Evolutionary conservation across 2,113 vertebrate genomes (phyloP), one percentile per base, ranked within the genome.

Genomic region (Brachionichthys hirsutus): DNA sequence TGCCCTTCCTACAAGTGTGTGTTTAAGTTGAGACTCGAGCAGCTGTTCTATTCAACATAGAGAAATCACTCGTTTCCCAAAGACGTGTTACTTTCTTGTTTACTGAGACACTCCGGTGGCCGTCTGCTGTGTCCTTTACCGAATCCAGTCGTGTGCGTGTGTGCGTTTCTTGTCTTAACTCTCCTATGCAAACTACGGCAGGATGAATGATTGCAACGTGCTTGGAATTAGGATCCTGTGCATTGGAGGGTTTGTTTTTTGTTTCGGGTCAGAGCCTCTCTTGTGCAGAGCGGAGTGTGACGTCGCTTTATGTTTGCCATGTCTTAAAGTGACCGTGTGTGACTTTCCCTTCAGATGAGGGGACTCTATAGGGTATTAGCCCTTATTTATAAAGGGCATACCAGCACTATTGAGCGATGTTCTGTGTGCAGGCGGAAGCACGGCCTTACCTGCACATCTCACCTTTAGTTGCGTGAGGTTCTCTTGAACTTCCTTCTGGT

Each of bases 371-470:
- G 52, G 58, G 3, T 36, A 56, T 62, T n/a, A 36, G 16, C 67
- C 56, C 44, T 67, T 58, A 46, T 72, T 70, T 19, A 15, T 59
- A 4, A 64, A 67, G 59, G 62, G 54, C 19, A 15, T 46, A 54
- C 59, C 54, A 73, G 46, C 64, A 61, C 62, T 70, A 52, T 53
- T 61, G 24, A 38, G 42, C 1, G 1, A 71, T 50, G 34, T 24
- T 24, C 22, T 46, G 24, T 14, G 36, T 48, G 8, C 14, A 24
- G 17, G 44, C 16, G 57, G 53, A 60, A 66, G 52, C 61, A 58
- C 54, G 73, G 62, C 68, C 73, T 87, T 76, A 73, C 14, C 62
- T 20, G 13, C 40, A 52, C 48, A 18, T 22, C 62, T 19, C 48
- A 13, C 34, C 30, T 58, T 17, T 44, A 38, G 16, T 61, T 77